A percentile compares a stretch with the other conserved stretches of the same genome.
phyloP scores from a whole-genome alignment of 2,113 vertebrate genomes.

The Ia io region DNA sequence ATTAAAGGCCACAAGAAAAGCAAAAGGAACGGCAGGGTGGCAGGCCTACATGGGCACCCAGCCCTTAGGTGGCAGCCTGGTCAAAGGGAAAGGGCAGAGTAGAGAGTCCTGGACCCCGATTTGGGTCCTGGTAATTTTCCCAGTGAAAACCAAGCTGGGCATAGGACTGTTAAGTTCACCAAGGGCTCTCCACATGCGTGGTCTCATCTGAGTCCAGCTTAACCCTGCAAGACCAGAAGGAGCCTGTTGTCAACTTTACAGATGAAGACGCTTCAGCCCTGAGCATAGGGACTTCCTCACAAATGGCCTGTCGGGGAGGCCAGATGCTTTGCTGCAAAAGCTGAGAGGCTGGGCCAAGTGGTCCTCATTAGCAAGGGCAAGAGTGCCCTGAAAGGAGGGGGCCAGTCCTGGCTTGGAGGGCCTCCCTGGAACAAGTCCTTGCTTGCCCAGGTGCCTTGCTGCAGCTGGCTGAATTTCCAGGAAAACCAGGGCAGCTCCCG shows the following conservation, averaged over 20 bases:
- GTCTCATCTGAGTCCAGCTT: background rate
- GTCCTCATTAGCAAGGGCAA: background rate
- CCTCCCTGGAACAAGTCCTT: background rate
- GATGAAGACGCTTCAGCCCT: background rate
- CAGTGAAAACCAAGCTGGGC: background rate
- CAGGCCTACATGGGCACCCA: fast-evolving
- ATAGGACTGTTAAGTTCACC: background rate
- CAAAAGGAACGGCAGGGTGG: fast-evolving
- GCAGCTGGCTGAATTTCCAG: background rate
- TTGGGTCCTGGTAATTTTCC: background rate
- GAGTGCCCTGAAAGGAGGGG: background rate
- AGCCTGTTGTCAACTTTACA: background rate
- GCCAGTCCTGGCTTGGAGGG: background rate
- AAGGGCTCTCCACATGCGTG: background rate
- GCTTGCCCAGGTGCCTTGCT: background rate
- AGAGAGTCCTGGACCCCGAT: background rate
- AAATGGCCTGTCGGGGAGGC: background rate
- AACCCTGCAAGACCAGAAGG: background rate
- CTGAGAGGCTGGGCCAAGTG: background rate
- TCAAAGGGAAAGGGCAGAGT: background rate
- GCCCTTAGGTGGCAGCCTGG: background rate
- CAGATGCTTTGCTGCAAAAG: background rate
- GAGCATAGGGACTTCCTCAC: background rate
- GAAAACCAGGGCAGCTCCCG: background rate
- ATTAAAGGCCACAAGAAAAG: background rate